Evolutionary conservation across 2,888 invertebrate species (phyloP), one percentile per base, ranked within the genome.

Genomic region (Cyclophora punctaria): DNA sequence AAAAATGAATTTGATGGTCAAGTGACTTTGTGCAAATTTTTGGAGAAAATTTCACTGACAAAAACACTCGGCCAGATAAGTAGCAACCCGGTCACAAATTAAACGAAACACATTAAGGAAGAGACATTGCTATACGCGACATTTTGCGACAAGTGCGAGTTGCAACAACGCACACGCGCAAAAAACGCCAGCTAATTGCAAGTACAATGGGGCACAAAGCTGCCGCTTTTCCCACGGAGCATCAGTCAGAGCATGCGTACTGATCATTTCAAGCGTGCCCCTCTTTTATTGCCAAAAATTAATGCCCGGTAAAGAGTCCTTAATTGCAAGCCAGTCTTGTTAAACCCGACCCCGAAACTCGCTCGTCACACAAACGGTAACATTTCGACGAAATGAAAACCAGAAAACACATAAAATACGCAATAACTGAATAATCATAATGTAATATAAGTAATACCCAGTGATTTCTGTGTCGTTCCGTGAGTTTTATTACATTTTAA

Each of bases 271-370:
- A 62, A 64, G 80, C 81, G 72, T 75, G 83, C 86, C 78, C 80
- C 72, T 80, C 83, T 85, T 87, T 88, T 88, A 88, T 88, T 88
- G 86, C 87, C 88, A 86, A 88, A 88, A 88, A 88, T 88, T 86
- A 88, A 87, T 86, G 87, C 77, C 79, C 85, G 69, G 83, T 81
- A 86, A 85, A 87, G 76, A 85, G 86, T 72, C 76, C 81, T 75
- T 87, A 88, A 88, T 87, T 87, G 78, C 84, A 74, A 76, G 73
- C 75, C 77, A 67, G 78, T 70, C 80, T 78, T 75, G 81, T 81
- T 78, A 76, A 77, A 77, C 69, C 68, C 71, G 59, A 60, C 63
- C 67, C 53, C 63, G 64, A 64, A 66, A 62, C 66, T 70, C 68
- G 69, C 69, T 66, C 67, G 77, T 76, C 77, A 74, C 75, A 75